Base-by-base conservation (phyloP, 30 jellyfish, hydroid and myxozoan genomes). In the Phacellophora camtschatica region DNA sequence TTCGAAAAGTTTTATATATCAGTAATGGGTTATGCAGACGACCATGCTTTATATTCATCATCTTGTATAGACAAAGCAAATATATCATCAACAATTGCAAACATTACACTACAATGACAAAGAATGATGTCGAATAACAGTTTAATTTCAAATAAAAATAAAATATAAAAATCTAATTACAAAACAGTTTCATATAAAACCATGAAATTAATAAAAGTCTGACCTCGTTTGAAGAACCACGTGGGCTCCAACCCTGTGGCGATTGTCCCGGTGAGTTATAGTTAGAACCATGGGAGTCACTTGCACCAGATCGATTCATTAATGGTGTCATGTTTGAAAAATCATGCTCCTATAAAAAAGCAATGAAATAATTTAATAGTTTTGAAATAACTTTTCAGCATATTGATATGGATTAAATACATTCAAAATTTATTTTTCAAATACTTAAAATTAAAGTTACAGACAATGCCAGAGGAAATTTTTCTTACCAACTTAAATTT, bases 241-340 rank as follows among this genome's bases (percentile, higher is more conserved):
- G 25, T 25, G 74, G 74, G 74, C 46, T 73, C 56, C 74, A 42
- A 41, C 59, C 8, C 41, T n/a, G 27, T 19, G 67, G 66, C 15
- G 82, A 35, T 2, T 67, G 41, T 1, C 35, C 51, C 27, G 72
- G 85, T 27, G 81, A 33, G 37, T 51, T 27, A 29, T 31, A 63
- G 13, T 63, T 63, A 24, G 36, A 36, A 9, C 68, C 28, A 10
- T 51, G 41, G n/a, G 82, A 68, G 35, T 50, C 84, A 6, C 68
- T 13, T 15, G 31, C 50, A 18, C 65, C 31, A 27, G 77, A 62
- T 18, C 48, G 68, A 46, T 49, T 30, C 90, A 78, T 78, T 74
- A 78, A 65, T 20, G 82, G 90, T 10, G 90, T 59, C 42, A 78
- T 59, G 74, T 63, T 65, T 6, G 90, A 64, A 30, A 78, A 45